Conservation (phyloP, 2,113 vertebrate species). For the Dipodomys ordii region DNA sequence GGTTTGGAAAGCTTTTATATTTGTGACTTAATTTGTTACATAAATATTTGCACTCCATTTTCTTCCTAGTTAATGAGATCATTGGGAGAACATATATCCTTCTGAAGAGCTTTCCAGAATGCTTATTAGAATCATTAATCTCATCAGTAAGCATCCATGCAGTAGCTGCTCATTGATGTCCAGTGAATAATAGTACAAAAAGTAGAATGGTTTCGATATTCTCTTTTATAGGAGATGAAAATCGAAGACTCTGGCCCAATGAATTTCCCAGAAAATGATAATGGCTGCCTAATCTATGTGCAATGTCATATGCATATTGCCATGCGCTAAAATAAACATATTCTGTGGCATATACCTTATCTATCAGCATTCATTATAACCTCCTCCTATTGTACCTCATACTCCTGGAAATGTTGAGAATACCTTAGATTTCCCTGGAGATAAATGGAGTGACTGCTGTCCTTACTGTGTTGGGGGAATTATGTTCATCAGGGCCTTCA, state of each 20-base stretch:
- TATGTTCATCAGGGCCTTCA: neutral
- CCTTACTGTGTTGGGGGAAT: neutral
- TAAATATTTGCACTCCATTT: neutral
- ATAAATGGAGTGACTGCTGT: neutral
- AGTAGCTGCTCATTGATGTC: neutral
- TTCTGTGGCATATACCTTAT: neutral
- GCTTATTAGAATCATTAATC: neutral
- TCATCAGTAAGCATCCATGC: neutral
- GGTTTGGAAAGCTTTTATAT: conserved; percentile 18
- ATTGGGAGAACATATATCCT: neutral
- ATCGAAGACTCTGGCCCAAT: neutral
- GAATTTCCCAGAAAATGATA: neutral
- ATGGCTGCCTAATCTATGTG: neutral
- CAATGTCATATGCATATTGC: neutral
- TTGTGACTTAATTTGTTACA: neutral
- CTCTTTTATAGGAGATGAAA: neutral
- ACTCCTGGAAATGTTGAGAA: neutral
- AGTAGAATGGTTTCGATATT: neutral
- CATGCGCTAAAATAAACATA: conserved; percentile 16
- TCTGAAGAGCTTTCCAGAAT: neutral
- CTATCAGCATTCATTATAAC: neutral
- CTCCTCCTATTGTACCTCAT: neutral
- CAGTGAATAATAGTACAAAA: neutral
- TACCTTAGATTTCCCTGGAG: neutral
- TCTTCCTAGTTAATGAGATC: conserved; percentile 37